Evolutionary conservation across 2,888 invertebrate genomes (phyloP).

Genomic region (Erebia ligea): DNA sequence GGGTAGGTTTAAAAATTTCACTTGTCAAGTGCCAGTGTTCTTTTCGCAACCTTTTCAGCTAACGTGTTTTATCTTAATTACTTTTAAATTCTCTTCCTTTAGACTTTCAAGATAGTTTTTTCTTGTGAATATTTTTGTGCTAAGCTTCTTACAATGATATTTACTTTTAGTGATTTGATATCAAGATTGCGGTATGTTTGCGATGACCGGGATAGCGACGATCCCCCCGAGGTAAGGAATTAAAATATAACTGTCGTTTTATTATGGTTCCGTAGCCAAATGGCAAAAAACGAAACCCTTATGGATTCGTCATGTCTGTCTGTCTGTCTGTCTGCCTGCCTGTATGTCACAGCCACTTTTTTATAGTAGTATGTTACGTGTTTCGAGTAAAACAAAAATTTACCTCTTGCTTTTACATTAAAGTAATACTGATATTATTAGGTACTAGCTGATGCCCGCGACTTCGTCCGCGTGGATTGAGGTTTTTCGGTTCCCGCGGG

Average conservation of each 20-base stretch:
- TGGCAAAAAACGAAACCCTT: too few species aligned
- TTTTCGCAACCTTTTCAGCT: conserved; percentile 6
- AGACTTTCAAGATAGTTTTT: not conserved
- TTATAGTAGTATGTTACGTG: not conserved
- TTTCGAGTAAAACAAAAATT: not conserved
- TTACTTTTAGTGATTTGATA: conserved; percentile 71
- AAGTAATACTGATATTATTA: too few species aligned
- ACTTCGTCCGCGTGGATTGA: too few species aligned
- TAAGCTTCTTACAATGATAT: conserved; percentile 56
- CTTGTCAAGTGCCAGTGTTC: conserved; percentile 22
- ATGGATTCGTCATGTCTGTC: too few species aligned
- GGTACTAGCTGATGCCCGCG: too few species aligned
- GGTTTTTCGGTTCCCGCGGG: too few species aligned
- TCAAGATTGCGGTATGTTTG: conserved; percentile 66
- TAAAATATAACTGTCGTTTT: not conserved
- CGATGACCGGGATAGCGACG: conserved; percentile 62
- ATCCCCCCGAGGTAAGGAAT: conserved; percentile 52
- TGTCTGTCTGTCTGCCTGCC: too few species aligned
- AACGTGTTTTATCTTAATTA: conserved; percentile 13
- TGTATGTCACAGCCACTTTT: too few species aligned
- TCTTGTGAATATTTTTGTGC: conserved; percentile 6
- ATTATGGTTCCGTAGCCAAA: too few species aligned
- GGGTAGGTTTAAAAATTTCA: conserved; percentile 28
- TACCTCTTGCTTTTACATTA: too few species aligned
- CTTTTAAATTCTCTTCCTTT: conserved; percentile 1